These are phyloP conservation scores for Didymodactylos carnosus DNA, from an alignment of 2,888 invertebrate species.

Conservation along the genomic window DNA sequence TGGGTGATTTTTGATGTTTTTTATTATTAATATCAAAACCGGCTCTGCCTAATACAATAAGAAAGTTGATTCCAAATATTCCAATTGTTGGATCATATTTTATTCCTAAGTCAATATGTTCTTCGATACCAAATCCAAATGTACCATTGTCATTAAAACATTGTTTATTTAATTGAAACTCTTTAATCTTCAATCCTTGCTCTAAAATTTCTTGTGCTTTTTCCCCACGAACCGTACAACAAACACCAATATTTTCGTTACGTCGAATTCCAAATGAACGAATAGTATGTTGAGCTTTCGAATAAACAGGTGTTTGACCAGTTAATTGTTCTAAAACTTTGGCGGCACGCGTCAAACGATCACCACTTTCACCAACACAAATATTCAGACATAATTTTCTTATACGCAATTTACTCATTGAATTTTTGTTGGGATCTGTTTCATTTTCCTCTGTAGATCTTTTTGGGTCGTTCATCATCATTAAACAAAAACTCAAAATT, in stretches of 20 bases:
- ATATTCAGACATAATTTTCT: background rate
- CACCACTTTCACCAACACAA: conserved; percentile 94
- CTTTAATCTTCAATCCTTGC: conserved; percentile 62
- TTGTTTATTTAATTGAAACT: conserved; percentile 89
- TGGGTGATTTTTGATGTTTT: conserved; percentile 70
- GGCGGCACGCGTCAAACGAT: conserved; percentile 41
- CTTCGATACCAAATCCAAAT: conserved; percentile 98
- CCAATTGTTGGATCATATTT: conserved; percentile 36
- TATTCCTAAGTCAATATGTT: conserved; percentile 79
- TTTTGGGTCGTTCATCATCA: too few relatives aligned
- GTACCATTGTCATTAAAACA: conserved; percentile 69
- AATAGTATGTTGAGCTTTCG: conserved; percentile 51
- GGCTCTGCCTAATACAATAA: conserved; percentile 87
- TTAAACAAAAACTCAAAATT: too few relatives aligned
- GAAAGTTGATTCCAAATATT: conserved; percentile 98
- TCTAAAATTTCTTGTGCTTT: conserved; percentile 98
- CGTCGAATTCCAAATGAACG: conserved; percentile 95
- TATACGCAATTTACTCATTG: too few relatives aligned
- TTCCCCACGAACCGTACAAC: conserved; percentile 93
- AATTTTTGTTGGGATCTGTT: too few relatives aligned
- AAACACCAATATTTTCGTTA: conserved; percentile 99
- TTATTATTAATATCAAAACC: conserved; percentile 87
- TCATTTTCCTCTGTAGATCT: too few relatives aligned
- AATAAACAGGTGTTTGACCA: conserved; percentile 95
- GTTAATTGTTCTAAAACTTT: conserved; percentile 92